These are phyloP conservation scores for Girardia tigrina DNA, from an alignment of 2,888 invertebrate species.

Conservation along the genomic window DNA sequence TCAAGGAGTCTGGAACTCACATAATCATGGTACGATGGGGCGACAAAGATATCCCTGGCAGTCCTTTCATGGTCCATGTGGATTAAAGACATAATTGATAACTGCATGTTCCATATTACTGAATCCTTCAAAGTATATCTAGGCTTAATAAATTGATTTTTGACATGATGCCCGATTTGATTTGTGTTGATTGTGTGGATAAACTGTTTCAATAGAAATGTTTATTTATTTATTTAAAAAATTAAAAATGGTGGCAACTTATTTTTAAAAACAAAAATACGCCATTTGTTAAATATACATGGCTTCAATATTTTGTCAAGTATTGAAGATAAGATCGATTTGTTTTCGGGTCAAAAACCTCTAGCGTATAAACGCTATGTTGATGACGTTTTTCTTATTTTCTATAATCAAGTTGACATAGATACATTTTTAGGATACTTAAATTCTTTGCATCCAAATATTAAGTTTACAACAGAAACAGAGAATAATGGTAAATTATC, in stretches of 20 bases:
- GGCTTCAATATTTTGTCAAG: neutral
- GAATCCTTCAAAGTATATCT: neutral
- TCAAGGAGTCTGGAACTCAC: slow-evolving; percentile 81
- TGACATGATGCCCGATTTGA: neutral
- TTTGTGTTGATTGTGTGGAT: neutral
- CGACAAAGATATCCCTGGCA: slow-evolving; percentile 89
- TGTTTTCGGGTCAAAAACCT: no score
- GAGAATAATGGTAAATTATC: no score
- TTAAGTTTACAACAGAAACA: no score
- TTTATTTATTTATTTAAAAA: neutral
- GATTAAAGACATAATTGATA: neutral
- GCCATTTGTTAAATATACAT: neutral
- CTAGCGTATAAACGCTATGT: no score
- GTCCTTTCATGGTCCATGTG: slow-evolving; percentile 59
- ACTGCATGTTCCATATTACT: slow-evolving; percentile 8
- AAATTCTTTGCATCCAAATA: no score
- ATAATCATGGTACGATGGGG: slow-evolving; percentile 90
- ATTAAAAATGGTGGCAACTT: no score
- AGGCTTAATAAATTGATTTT: neutral
- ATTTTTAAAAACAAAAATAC: no score
- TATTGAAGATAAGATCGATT: no score
- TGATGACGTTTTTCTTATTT: no score
- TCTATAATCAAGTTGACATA: no score
- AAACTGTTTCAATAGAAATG: neutral
- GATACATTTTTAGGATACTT: no score